These are phyloP conservation scores for Neotragus pygmaeus DNA, from an alignment of 2,113 vertebrate species.

Conservation along the genomic window DNA sequence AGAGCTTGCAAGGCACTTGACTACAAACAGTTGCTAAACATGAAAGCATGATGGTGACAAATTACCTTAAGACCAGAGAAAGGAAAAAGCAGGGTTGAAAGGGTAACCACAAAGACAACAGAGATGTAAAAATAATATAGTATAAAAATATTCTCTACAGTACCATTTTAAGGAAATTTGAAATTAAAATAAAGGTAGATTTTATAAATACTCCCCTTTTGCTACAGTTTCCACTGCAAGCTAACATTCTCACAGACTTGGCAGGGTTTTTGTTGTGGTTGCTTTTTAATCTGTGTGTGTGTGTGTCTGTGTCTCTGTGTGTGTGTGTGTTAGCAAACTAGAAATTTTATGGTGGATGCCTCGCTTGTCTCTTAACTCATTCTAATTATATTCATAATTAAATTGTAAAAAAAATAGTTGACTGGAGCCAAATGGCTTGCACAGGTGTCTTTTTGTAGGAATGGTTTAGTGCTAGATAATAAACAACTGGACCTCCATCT, in stretches of 20 bases:
- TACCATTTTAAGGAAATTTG: slow-evolving; percentile 39
- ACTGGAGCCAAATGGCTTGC: slow-evolving; percentile 85
- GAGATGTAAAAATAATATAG: slow-evolving; percentile 18
- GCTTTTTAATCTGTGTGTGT: slow-evolving; percentile 26
- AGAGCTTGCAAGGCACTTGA: slow-evolving; percentile 45
- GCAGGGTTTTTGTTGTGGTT: slow-evolving; percentile 45
- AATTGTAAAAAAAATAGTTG: slow-evolving; percentile 79
- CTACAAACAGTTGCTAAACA: slow-evolving; percentile 40
- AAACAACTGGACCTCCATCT: slow-evolving; percentile 80
- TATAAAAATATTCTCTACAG: slow-evolving; percentile 28
- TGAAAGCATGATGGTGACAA: slow-evolving; percentile 33
- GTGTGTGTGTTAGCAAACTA: slow-evolving; percentile 47
- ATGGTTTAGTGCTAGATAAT: slow-evolving; percentile 79
- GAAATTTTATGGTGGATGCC: slow-evolving; percentile 82
- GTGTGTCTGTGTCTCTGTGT: not conserved
- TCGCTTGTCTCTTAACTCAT: slow-evolving; percentile 85
- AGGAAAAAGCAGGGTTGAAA: slow-evolving; percentile 12
- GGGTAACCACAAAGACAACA: not conserved
- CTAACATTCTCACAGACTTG: slow-evolving; percentile 17
- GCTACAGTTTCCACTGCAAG: slow-evolving; percentile 46
- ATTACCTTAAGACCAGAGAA: slow-evolving; percentile 33
- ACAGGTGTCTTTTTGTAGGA: slow-evolving; percentile 84
- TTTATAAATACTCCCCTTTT: slow-evolving; percentile 3
- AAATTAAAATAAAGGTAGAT: slow-evolving; percentile 54
- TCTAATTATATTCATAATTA: slow-evolving; percentile 87